Conservation (phyloP, 2,888 invertebrate genomes). For the Neoitamus cyanurus region DNA sequence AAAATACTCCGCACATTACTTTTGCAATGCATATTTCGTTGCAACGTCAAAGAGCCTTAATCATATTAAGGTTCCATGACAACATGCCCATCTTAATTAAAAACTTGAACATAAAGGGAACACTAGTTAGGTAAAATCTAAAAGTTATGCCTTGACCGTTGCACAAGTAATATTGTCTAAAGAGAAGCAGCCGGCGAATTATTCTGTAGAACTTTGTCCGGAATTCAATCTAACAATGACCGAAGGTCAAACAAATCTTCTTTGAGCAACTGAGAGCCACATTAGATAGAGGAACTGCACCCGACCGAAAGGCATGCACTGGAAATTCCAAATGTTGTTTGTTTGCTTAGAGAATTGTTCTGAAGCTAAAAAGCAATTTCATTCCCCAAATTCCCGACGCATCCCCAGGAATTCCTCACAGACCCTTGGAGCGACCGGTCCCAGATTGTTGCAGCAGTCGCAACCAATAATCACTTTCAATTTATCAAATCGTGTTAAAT, state of each 20-base stretch:
- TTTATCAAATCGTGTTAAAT: slow-evolving; percentile 10
- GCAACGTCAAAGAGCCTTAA: too few species aligned
- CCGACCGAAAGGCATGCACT: neutral
- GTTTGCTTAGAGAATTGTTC: neutral
- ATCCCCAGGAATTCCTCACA: neutral
- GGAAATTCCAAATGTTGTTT: neutral
- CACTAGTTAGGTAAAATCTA: too few species aligned
- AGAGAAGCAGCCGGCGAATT: too few species aligned
- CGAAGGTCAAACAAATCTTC: neutral
- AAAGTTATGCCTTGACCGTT: too few species aligned
- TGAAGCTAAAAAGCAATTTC: neutral
- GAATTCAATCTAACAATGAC: too few species aligned
- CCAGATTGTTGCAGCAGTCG: neutral
- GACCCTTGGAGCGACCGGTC: neutral
- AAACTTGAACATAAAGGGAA: too few species aligned
- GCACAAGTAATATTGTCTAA: too few species aligned
- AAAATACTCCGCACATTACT: too few species aligned
- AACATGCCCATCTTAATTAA: too few species aligned
- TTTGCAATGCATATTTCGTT: too few species aligned
- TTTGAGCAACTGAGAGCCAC: neutral
- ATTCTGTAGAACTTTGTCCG: too few species aligned
- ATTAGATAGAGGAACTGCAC: neutral
- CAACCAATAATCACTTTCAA: slow-evolving; percentile 8
- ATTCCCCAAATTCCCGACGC: neutral
- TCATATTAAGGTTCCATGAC: too few species aligned